These are phyloP conservation scores for Chiloscyllium punctatum DNA, from an alignment of 2,797 vertebrate species.

Conservation along the genomic window DNA sequence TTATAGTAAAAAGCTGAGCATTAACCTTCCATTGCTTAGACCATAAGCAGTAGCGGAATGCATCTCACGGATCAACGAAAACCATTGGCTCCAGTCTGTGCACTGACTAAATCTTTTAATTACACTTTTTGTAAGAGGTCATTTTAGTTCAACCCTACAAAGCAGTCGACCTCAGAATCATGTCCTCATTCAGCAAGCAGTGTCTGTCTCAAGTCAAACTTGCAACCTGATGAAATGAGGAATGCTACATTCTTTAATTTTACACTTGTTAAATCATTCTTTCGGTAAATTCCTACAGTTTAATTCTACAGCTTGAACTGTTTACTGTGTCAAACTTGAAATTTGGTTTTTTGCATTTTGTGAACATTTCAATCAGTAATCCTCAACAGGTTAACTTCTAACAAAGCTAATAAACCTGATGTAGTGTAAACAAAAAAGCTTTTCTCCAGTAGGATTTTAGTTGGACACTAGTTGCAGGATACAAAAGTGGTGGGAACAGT, in stretches of 20 bases:
- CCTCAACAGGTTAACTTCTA: not conserved
- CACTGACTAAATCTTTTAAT: constrained; percentile 8
- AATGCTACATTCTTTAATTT: not conserved
- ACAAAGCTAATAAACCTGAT: not conserved
- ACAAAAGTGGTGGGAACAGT: not conserved
- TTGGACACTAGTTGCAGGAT: not conserved
- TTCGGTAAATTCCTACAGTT: not conserved
- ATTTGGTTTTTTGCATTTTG: not conserved
- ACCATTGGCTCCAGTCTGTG: constrained; percentile 4
- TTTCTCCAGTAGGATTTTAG: not conserved
- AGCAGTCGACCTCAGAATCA: not conserved
- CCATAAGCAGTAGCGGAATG: not conserved
- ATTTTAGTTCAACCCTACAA: not conserved
- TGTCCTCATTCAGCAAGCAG: not conserved
- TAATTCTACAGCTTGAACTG: not conserved
- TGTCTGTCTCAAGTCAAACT: not conserved
- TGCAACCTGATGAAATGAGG: not conserved
- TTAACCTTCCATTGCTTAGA: not conserved
- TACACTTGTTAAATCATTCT: not conserved
- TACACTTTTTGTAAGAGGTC: not conserved
- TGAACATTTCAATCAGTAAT: not conserved
- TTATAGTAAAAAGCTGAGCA: not conserved
- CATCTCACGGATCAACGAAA: not conserved
- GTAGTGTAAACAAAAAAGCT: not conserved
- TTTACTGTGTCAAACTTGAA: not conserved